Evolutionary conservation across 2,888 invertebrate genomes (phyloP).

Genomic region (Cryptus armator): DNA sequence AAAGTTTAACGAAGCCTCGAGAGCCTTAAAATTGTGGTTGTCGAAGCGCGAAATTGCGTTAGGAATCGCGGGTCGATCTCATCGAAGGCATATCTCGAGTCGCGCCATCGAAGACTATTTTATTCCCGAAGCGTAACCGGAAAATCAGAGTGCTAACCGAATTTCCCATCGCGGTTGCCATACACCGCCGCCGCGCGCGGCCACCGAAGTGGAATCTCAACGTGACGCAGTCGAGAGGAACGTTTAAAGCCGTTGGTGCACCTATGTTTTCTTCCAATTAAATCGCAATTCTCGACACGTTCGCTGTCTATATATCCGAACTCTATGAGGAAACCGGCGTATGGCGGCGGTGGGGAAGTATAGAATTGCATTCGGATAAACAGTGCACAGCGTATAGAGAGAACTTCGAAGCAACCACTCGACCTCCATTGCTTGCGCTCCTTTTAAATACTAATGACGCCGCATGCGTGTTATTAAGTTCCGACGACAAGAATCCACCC

Average conservation of each 20-base stretch:
- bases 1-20: too few species aligned
- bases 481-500: constrained; percentile 21
- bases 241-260: neutral
- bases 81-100: neutral
- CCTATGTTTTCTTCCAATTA: constrained; percentile 50
- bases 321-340: neutral
- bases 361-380: constrained; percentile 5
- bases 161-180: constrained; percentile 31
- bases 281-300: constrained; percentile 48
- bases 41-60: neutral
- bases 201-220: neutral
- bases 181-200: neutral
- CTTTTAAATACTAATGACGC: constrained; percentile 63
- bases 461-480: constrained; percentile 46
- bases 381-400: neutral
- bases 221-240: neutral
- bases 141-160: constrained; percentile 37
- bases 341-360: constrained; percentile 5
- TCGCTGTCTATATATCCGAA: constrained; percentile 12
- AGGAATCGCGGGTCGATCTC: constrained; percentile 10
- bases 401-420: constrained; percentile 43
- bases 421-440: constrained; percentile 48
- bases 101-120: neutral
- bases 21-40: neutral
- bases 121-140: constrained; percentile 5